Percentiles rank a stretch among this genome's conserved stretches.
These are phyloP conservation scores for human DNA, from an alignment of 2,113 vertebrate species.

Conservation along the genomic window GRCh38 chr1:35324501-35325000, in stretches of 20 bases:
- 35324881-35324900: background rate
- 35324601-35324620: background rate
- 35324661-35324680: background rate
- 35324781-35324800: background rate
- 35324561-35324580: background rate
- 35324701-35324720: background rate
- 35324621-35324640: background rate
- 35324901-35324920: background rate
- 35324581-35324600: background rate
- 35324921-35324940: background rate
- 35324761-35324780: background rate
- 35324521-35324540: background rate
- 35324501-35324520: background rate
- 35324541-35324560: background rate
- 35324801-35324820: background rate
- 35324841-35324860: background rate
- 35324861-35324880: background rate
- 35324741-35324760: background rate
- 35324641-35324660: background rate
- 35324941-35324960: background rate
- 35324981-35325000: conserved; percentile 12
- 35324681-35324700: background rate
- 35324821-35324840: background rate
- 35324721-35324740: background rate
- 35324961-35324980: background rate